Evolutionary conservation across 2,113 vertebrate genomes (phyloP).

Genomic region (Gobiocypris rarus): DNA sequence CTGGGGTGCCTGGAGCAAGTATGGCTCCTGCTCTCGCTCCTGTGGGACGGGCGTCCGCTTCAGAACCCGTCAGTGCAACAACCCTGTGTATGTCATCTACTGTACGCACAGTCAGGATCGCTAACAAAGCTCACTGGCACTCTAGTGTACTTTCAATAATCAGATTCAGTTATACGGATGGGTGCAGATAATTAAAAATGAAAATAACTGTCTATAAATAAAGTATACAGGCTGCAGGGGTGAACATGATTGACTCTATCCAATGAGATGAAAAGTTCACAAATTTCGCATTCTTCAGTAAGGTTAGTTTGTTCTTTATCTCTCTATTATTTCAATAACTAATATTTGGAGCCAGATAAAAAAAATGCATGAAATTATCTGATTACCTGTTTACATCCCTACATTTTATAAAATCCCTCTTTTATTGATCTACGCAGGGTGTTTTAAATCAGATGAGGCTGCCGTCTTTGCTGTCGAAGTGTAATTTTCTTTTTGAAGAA

Average conservation of each 20-base stretch:
- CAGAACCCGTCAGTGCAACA: conserved; percentile 92
- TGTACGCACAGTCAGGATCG: background rate
- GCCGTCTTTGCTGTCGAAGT: background rate
- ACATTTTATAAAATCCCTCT: background rate
- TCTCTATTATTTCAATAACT: too few relatives aligned
- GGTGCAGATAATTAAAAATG: background rate
- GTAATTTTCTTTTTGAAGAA: background rate
- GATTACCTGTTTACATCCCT: background rate
- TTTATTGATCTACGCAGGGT: background rate
- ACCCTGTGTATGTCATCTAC: conserved; percentile 82
- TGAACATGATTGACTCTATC: background rate
- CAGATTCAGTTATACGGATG: background rate
- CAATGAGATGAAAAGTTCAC: background rate
- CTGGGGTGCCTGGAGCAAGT: conserved; percentile 93
- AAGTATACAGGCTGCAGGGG: background rate
- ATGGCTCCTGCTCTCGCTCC: conserved; percentile 90
- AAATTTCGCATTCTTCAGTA: background rate
- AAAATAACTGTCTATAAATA: background rate
- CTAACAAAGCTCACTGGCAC: background rate
- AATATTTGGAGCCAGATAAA: background rate
- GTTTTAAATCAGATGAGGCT: background rate
- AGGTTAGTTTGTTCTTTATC: background rate
- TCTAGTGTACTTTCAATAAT: background rate
- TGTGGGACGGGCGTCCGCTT: conserved; percentile 94
- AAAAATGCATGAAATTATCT: too few relatives aligned